Base-by-base conservation (phyloP, 2,888 invertebrate species). In the Zootermopsis nevadensis region DNA sequence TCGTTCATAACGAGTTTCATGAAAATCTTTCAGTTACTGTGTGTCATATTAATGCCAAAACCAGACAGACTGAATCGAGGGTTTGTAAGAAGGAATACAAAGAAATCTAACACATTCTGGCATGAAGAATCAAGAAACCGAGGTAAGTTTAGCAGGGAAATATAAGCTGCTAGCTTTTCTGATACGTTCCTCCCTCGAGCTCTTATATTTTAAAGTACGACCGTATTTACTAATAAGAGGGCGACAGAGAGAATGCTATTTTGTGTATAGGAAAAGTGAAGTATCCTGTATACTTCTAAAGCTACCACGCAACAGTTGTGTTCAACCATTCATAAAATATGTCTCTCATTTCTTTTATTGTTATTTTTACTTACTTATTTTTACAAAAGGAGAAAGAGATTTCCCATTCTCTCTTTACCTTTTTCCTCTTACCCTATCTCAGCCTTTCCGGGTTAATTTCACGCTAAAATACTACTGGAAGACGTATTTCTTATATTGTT, bases 401-500 rank as follows among this genome's bases (percentile, higher is more conserved):
- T 55, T 77, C 12, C 77, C 53, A 22, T 55, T 33, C 77, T 30
- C 55, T 33, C 27, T 77, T 53, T 31, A 22, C 55, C n/a, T n/a
- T n/a, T 27, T 55, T 55, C 33, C 77, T 77, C 77, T 22, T 27
- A 38, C 42, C 76, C 76, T n/a, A 76, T n/a, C 76, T 77, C 77
- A 42, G 27, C 77, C 77, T 77, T 77, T 77, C 77, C 77, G 77
- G 55, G 77, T 77, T 77, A 77, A 77, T 77, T 77, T 77, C 53
- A 77, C 77, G 77, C 53, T 77, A 77, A 77, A 77, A 77, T 77
- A 30, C 55, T 55, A 55, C 31, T 30, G 33, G 55, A 30, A 55
- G 77, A 55, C 77, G 55, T 77, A 55, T 77, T 77, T 77, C 55
- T 55, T 55, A 27, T 30, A 31, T 33, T n/a, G 33, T 76, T 77